Evolutionary conservation across 2,797 vertebrate genomes (phyloP).

Genomic region (Oreonectes daqikongensis): DNA sequence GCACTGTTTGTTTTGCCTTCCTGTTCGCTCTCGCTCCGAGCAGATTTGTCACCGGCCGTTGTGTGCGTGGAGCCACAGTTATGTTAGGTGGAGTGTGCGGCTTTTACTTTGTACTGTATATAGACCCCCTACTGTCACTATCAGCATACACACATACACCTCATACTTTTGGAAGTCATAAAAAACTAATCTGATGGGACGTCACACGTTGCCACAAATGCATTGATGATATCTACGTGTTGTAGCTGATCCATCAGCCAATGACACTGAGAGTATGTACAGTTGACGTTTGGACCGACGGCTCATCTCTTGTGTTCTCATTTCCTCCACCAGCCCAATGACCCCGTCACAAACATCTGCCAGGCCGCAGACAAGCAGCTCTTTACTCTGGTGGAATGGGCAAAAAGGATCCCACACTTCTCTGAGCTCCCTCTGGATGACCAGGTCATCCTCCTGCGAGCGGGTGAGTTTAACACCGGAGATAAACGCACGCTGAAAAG

Average conservation of each 20-base stretch:
- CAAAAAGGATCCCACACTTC: slow-evolving; percentile 96
- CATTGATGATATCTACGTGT: background rate
- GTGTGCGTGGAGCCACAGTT: slow-evolving; percentile 7
- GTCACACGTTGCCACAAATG: too few species aligned
- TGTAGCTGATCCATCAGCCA: background rate
- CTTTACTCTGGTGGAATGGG: slow-evolving; percentile 96
- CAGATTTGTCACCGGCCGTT: slow-evolving; percentile 59
- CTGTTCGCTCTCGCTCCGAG: slow-evolving; percentile 62
- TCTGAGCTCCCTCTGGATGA: slow-evolving; percentile 92
- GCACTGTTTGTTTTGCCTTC: slow-evolving; percentile 74
- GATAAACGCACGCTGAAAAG: too few species aligned
- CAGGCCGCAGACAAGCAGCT: slow-evolving; percentile 97
- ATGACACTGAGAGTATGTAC: background rate
- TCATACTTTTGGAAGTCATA: background rate
- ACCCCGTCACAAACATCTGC: slow-evolving; percentile 97
- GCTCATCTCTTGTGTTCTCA: slow-evolving; percentile 21
- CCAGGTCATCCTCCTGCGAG: slow-evolving; percentile 95
- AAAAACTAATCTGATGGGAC: background rate
- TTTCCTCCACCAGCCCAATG: slow-evolving; percentile 80
- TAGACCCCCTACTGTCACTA: too few species aligned
- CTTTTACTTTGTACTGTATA: too few species aligned
- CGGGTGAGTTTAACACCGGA: slow-evolving; percentile 76
- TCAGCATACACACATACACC: background rate
- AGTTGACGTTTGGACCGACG: background rate
- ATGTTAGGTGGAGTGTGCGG: background rate